Evolutionary conservation across 2,888 invertebrate species (phyloP).

Genomic region (Smittia aterrima): DNA sequence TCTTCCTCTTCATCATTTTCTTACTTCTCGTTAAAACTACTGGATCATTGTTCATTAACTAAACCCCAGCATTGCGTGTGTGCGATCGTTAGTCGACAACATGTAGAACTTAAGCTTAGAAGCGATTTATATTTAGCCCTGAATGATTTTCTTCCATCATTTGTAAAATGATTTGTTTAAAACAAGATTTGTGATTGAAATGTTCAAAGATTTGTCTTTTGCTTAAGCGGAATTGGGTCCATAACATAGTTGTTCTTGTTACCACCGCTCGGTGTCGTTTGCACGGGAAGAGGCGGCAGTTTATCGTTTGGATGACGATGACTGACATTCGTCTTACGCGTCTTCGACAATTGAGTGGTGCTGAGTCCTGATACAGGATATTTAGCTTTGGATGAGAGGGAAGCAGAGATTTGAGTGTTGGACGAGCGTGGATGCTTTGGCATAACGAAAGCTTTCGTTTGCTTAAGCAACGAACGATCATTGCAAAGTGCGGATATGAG

Average conservation of each 20-base stretch:
- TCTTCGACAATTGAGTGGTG: conserved; percentile 60
- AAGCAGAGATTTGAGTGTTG: conserved; percentile 50
- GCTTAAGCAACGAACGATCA: conserved; percentile 83
- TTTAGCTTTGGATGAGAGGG: conserved; percentile 59
- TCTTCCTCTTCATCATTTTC: background rate
- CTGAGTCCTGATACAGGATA: conserved; percentile 67
- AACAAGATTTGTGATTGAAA: background rate
- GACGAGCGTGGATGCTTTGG: conserved; percentile 61
- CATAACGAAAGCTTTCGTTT: conserved; percentile 82
- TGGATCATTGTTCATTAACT: background rate
- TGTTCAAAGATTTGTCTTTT: conserved; percentile 35
- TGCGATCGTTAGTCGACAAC: conserved; percentile 10
- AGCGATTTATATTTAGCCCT: conserved; percentile 31
- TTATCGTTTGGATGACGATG: conserved; percentile 77
- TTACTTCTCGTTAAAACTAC: background rate
- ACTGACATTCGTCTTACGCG: conserved; percentile 60
- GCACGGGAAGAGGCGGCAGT: conserved; percentile 65
- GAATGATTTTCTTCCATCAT: conserved; percentile 19
- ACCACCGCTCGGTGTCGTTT: conserved; percentile 63
- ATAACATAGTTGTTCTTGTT: conserved; percentile 64
- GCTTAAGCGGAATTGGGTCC: conserved; percentile 47
- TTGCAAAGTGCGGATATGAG: conserved; percentile 91
- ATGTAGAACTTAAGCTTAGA: conserved; percentile 16
- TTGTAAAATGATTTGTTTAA: conserved; percentile 6
- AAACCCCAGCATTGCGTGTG: background rate